phyloP scores from a whole-genome alignment of 2,888 invertebrate genomes.

The Aphrophora alni region DNA sequence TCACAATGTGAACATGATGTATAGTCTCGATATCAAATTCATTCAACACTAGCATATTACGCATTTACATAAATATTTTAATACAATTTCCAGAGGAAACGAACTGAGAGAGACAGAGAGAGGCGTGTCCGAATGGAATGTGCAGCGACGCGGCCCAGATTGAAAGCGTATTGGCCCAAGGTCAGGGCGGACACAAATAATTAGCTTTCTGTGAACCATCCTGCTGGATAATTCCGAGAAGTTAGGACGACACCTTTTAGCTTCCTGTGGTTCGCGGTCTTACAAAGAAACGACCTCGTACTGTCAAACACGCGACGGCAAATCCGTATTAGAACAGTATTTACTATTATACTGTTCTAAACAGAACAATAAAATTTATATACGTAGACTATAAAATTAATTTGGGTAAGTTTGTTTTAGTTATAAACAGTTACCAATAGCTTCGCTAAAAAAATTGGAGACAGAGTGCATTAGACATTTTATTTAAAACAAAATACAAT shows the following conservation, averaged over 20 bases:
- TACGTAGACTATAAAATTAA: too few species aligned
- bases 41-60: neutral
- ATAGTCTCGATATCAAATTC: neutral
- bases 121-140: neutral
- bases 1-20: neutral
- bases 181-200: neutral
- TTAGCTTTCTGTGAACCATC: conserved; percentile 2
- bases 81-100: neutral
- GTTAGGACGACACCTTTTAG: neutral
- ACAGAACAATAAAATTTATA: too few species aligned
- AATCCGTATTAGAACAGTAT: too few species aligned
- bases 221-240: neutral
- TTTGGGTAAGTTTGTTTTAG: too few species aligned
- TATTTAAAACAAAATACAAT: too few species aligned
- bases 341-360: too few species aligned
- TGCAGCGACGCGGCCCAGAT: neutral
- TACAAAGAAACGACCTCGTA: neutral
- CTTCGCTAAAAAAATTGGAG: too few species aligned
- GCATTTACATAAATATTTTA: neutral
- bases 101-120: neutral
- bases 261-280: neutral
- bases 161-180: neutral
- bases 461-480: too few species aligned
- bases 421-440: too few species aligned
- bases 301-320: neutral